Evolutionary conservation across 2,888 invertebrate genomes (phyloP), one percentile per base, ranked within the genome.

Genomic region (Xestia rhomboidea): DNA sequence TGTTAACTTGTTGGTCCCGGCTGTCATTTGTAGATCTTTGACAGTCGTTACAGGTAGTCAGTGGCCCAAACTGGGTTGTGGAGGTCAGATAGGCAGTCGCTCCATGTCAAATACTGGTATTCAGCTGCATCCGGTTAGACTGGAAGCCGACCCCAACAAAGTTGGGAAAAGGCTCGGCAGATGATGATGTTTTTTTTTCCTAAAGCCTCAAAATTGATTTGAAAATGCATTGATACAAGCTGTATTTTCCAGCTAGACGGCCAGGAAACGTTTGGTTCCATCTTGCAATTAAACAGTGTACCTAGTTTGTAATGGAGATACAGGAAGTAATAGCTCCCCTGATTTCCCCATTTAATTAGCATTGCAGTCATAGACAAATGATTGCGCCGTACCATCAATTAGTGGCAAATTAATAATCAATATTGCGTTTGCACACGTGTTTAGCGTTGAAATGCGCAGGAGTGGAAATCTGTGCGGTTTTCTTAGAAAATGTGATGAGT

Each of bases 381-480:
- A 77, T 87, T 87, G 73, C 84, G 38, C 57, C 49, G 24, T 63
- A 72, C 41, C 38, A 66, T 71, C 63, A 34, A 68, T 68, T 54
- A 51, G 70, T 71, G 49, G 66, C 15, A 21, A 68, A 73, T 71
- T 46, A 71, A 60, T 69, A 44, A 85, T 72, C 51, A 77, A 64
- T 66, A 75, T 46, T 68, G 69, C 66, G 30, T 60, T 38, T n/a
- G 54, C 60, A 54, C 81, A 87, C 81, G 81, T 86, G 84, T 72
- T 30, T 15, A 62, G 57, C 66, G 66, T 76, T 46, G 30, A 60
- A 54, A 75, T 87, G 82, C 68, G 69, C 73, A 69, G 68, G 81
- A 85, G 81, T 84, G 84, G 77, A 81, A 83, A 84, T 41, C 63
- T 63, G 34, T n/a, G 62, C 38, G 66, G 34, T 74, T 77, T 86